Conservation (phyloP, 1,140 invertebrate genomes). For the Nomia melanderi region DNA sequence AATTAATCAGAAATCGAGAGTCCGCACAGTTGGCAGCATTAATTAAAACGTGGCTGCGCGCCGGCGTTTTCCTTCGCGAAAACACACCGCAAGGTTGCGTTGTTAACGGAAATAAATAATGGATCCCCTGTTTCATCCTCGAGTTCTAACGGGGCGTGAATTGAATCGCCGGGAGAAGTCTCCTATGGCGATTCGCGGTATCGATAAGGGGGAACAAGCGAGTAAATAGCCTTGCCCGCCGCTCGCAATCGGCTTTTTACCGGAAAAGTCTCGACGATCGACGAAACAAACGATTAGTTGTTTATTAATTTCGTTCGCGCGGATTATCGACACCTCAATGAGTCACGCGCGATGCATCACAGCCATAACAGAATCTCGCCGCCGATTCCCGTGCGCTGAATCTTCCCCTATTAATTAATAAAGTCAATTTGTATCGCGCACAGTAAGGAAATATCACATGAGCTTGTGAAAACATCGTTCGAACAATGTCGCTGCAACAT, state of each 20-base stretch:
- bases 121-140: background rate
- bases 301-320: conserved; percentile 29
- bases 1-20: too few species aligned
- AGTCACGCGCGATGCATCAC: background rate
- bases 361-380: background rate
- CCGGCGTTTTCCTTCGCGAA: background rate
- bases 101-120: background rate
- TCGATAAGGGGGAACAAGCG: background rate
- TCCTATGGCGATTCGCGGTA: background rate
- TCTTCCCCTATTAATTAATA: background rate
- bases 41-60: too few species aligned
- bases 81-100: background rate
- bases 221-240: conserved; percentile 9
- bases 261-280: conserved; percentile 25
- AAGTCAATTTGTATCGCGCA: too few species aligned
- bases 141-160: background rate
- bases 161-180: background rate
- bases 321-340: conserved; percentile 39
- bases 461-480: too few species aligned
- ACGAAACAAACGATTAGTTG: conserved; percentile 34
- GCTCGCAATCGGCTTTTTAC: conserved; percentile 17
- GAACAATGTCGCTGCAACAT: too few species aligned
- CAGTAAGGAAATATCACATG: too few species aligned
- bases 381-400: background rate
- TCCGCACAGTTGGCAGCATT: too few species aligned